Base-by-base conservation (phyloP, 2,888 invertebrate genomes). In the Epiblema foenella region DNA sequence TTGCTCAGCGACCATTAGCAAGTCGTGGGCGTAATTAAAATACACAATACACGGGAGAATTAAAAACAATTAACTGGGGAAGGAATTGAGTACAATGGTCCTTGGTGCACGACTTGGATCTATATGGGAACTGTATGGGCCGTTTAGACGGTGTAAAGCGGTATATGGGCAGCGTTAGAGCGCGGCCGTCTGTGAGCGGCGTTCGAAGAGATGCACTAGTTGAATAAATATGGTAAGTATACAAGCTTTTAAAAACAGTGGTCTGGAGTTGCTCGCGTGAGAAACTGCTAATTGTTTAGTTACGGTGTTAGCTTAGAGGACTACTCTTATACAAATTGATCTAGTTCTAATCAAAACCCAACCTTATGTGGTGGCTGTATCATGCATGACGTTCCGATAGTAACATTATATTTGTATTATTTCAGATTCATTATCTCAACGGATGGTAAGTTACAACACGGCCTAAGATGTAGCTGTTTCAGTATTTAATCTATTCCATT, bases 21-120 rank as follows among this genome's bases (percentile, higher is more conserved):
- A 81, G 77, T 78, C 86, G 91, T 91, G 88, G 91, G 88, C 89
- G 92, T 92, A 93, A 93, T 92, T 93, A 93, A 91, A 89, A 92
- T 88, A 90, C 86, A 91, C 91, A 91, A 89, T 87, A 88, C 89
- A 84, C 82, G 60, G 83, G 87, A 85, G 90, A 91, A 92, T 91
- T 92, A 91, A 92, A 92, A 92, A 91, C 91, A 92, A 92, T 92
- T 91, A 92, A 91, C 90, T 88, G 77, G 79, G 77, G 75, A 79
- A 89, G 86, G 89, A 90, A 91, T 89, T 89, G 89, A 89, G 88
- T 85, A 91, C 91, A 92, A 92, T 92, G 89, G 87, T 81, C 82
- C 82, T 73, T 76, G 75, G 82, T 75, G 86, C 90, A 90, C 91
- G 92, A 91, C 85, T 87, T 65, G 49, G 68, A 69, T 69, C 67